Evolutionary conservation across 23 tunicate species (phyloP).

Genomic region (Aplidium turbinatum): DNA sequence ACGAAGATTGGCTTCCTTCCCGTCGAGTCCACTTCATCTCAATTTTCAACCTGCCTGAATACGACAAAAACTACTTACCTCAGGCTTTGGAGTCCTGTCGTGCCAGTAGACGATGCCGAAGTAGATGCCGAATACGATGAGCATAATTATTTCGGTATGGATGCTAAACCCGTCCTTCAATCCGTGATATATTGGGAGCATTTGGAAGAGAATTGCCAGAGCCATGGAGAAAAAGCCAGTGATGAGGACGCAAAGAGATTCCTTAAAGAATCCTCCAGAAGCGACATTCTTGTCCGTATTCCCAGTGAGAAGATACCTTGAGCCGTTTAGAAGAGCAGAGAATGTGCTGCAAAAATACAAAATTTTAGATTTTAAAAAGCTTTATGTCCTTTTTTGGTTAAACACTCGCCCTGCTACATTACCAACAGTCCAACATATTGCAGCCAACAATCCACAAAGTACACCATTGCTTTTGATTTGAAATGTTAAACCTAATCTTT

Average conservation of each 20-base stretch:
- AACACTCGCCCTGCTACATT: too few relatives aligned
- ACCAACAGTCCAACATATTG: too few relatives aligned
- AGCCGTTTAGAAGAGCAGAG: constrained; percentile 62
- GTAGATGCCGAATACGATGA: constrained; percentile 67
- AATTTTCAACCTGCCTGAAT: too few relatives aligned
- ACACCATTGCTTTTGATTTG: too few relatives aligned
- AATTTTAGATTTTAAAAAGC: background rate
- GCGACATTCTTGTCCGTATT: constrained; percentile 48
- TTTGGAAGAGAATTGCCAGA: constrained; percentile 65
- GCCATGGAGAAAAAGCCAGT: constrained; percentile 80
- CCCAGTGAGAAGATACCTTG: constrained; percentile 72
- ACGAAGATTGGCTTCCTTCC: too few relatives aligned
- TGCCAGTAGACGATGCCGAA: constrained; percentile 50
- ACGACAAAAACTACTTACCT: constrained; percentile 44
- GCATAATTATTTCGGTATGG: constrained; percentile 72
- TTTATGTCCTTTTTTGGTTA: too few relatives aligned
- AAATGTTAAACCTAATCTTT: too few relatives aligned
- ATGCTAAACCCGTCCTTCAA: constrained; percentile 88
- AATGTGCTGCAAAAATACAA: constrained; percentile 56
- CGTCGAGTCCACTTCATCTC: too few relatives aligned
- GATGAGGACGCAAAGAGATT: constrained; percentile 63
- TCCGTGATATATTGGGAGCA: constrained; percentile 87
- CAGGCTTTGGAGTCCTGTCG: constrained; percentile 56
- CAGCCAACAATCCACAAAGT: too few relatives aligned
- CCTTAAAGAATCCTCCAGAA: constrained; percentile 59